Evolutionary conservation across 2,797 vertebrate species (phyloP).

Genomic region (Hafferia zeledoni): DNA sequence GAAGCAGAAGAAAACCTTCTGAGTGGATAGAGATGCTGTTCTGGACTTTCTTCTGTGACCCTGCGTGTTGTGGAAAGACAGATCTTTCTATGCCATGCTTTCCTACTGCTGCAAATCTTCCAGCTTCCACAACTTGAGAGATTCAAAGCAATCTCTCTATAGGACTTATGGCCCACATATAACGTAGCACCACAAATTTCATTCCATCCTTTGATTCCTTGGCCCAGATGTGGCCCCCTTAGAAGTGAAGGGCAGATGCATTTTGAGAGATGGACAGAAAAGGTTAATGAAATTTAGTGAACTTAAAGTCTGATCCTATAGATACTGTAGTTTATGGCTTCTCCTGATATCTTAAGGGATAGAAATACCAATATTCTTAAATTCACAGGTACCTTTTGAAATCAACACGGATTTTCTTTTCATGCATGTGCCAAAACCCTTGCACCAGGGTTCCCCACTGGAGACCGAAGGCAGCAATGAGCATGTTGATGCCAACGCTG

Average conservation of each 20-base stretch:
- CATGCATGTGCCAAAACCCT: slow-evolving; percentile 79
- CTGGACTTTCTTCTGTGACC: background rate
- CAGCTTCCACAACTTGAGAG: background rate
- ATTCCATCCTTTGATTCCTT: background rate
- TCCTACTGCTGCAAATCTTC: background rate
- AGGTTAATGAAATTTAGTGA: background rate
- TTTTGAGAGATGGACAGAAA: background rate
- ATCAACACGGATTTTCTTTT: slow-evolving; percentile 76
- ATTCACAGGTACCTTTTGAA: slow-evolving; percentile 76
- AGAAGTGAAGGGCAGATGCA: background rate
- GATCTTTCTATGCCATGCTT: background rate
- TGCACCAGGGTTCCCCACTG: slow-evolving; percentile 91
- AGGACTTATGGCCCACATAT: background rate
- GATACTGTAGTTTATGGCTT: background rate
- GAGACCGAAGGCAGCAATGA: slow-evolving; percentile 92
- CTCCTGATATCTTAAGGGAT: background rate
- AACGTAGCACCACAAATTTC: rapidly evolving
- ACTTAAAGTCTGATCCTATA: background rate
- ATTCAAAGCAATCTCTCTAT: background rate
- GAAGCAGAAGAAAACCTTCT: background rate
- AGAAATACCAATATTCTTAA: background rate
- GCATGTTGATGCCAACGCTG: slow-evolving; percentile 90
- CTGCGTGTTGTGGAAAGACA: background rate
- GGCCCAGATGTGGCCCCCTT: background rate
- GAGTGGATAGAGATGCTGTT: background rate